A percentile compares a stretch with the other conserved stretches of the same genome.
These are phyloP conservation scores for Equus przewalskii DNA, from an alignment of 2,113 vertebrate genomes.

Conservation along the genomic window DNA sequence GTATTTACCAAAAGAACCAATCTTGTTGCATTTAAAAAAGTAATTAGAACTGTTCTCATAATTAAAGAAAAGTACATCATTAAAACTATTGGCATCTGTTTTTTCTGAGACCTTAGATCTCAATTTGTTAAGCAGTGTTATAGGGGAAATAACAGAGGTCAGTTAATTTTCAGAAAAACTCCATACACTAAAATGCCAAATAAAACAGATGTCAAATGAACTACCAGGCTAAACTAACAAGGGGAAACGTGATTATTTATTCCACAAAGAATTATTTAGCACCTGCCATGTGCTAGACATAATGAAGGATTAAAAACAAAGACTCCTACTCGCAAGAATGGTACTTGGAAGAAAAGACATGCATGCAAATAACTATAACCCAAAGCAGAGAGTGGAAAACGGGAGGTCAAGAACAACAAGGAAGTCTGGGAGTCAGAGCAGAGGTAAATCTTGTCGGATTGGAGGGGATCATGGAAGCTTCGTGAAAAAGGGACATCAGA, in stretches of 20 bases:
- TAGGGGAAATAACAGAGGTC: conserved; percentile 24
- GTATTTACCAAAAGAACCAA: background rate
- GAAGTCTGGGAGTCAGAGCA: background rate
- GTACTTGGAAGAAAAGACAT: background rate
- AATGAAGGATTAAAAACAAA: background rate
- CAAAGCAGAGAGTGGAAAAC: background rate
- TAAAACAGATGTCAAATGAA: conserved; percentile 27
- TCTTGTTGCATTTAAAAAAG: conserved; percentile 25
- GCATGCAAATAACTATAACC: background rate
- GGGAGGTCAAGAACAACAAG: background rate
- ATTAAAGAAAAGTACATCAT: conserved; percentile 14
- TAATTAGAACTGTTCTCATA: conserved; percentile 25
- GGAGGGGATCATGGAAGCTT: background rate
- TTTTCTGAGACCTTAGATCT: background rate
- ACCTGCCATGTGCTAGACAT: background rate
- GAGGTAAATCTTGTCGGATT: background rate
- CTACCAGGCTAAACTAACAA: background rate
- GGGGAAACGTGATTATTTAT: background rate
- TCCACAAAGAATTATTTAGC: conserved; percentile 45
- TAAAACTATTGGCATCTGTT: background rate
- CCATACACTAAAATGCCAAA: conserved; percentile 9
- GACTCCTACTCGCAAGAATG: background rate
- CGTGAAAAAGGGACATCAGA: background rate
- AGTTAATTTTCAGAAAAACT: background rate
- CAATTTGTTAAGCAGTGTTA: background rate